Evolutionary conservation across 2,113 vertebrate species (phyloP).

Genomic region (Melierax canorus): DNA sequence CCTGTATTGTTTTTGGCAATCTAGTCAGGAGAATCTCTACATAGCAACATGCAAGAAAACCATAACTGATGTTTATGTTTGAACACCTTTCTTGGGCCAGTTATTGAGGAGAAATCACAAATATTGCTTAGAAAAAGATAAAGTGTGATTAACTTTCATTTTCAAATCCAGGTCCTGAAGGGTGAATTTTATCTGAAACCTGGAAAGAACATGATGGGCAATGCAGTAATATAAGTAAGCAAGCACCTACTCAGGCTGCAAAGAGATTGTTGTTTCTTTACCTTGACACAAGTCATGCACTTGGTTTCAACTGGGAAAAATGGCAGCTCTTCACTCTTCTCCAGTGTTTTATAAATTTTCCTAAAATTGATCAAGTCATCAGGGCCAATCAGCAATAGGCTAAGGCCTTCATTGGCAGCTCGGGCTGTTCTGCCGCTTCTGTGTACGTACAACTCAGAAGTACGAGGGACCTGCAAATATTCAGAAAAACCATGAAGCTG

Average conservation of each 20-base stretch:
- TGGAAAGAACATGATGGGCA: neutral
- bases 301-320: constrained; percentile 87
- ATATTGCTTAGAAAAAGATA: neutral
- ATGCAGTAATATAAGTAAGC: neutral
- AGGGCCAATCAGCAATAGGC: constrained; percentile 87
- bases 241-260: neutral
- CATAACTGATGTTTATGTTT: neutral
- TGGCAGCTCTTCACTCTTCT: constrained; percentile 88
- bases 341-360: constrained; percentile 88
- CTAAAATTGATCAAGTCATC: constrained; percentile 90
- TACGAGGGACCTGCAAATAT: constrained; percentile 84
- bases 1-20: neutral
- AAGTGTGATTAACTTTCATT: neutral
- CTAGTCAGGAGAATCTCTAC: neutral
- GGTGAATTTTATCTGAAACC: neutral
- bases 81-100: neutral
- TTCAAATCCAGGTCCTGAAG: neutral
- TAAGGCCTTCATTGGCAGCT: constrained; percentile 87
- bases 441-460: constrained; percentile 92
- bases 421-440: constrained; percentile 93
- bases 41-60: neutral
- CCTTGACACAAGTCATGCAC: constrained; percentile 88
- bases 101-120: neutral
- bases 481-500: neutral
- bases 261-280: constrained; percentile 35